Base-by-base conservation (phyloP, 2,888 invertebrate species). In the Ernsta delagoae region DNA sequence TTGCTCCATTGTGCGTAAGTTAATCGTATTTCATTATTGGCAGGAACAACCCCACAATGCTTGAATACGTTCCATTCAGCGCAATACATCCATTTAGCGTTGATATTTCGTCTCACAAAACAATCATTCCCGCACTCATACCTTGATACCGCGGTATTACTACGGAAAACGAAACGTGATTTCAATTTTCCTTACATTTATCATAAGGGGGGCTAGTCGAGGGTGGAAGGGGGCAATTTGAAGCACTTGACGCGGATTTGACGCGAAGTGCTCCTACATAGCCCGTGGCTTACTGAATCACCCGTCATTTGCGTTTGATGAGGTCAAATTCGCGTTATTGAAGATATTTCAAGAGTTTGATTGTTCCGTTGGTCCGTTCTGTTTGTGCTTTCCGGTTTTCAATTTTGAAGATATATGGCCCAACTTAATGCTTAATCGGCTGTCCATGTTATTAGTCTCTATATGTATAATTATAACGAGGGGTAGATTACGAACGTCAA, bases 181-280 rank as follows among this genome's bases (percentile, higher is more conserved):
- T 87, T 86, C 83, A 87, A 88, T 88, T 87, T 87, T 83, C 79
- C 81, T 78, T 77, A 83, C 85, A 88, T 89, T 88, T 86, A 86
- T 87, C 85, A 87, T 86, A 84, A 80, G 77, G 74, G 77, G 72
- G 77, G 68, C 45, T 70, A 69, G 65, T 41, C 72, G 72, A 63
- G 71, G 65, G 67, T 65, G 64, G 70, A 62, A 75, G 73, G 73
- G 81, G 78, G 81, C 81, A 82, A 87, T 88, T 86, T 83, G 82
- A 82, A 81, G 83, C 83, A 87, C 85, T 88, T 86, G 86, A 88
- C 80, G 85, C 78, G 79, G 79, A 86, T 88, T 87, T 86, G 88
- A 87, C 84, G 83, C 80, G 79, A 84, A 86, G 85, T 84, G 86
- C 84, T 87, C 85, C 84, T 79, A 84, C 82, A 79, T 80, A 85